A percentile compares a stretch with the other conserved stretches of the same genome.
These are phyloP conservation scores for Bufotes viridis DNA, from an alignment of 2,797 vertebrate genomes.

Conservation along the genomic window DNA sequence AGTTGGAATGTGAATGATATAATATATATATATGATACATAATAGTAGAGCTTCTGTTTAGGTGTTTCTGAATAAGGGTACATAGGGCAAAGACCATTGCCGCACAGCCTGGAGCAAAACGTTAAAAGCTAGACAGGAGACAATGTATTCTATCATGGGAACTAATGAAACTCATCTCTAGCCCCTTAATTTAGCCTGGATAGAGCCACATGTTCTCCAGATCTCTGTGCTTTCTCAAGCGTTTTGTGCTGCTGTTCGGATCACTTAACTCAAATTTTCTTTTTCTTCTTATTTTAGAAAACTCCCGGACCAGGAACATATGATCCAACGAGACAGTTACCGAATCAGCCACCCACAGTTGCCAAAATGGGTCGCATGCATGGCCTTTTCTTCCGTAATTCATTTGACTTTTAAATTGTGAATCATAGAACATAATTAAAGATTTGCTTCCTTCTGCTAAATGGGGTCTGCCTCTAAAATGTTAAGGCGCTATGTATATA, in stretches of 20 bases:
- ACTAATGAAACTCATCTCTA: slow-evolving; percentile 27
- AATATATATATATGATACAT: too few species aligned
- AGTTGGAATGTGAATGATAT: neutral
- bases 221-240: slow-evolving; percentile 7
- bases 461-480: slow-evolving; percentile 23
- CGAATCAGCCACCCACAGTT: slow-evolving; percentile 63
- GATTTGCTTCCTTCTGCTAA: slow-evolving; percentile 34
- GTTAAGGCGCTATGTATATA: neutral
- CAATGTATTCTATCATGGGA: slow-evolving; percentile 20
- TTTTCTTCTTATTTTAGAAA: slow-evolving; percentile 70
- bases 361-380: slow-evolving; percentile 68
- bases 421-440: slow-evolving; percentile 38
- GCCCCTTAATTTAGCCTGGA: slow-evolving; percentile 12
- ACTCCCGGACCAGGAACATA: slow-evolving; percentile 77
- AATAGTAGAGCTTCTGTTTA: neutral
- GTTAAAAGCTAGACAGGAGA: slow-evolving; percentile 16
- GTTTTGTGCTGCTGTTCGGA: neutral
- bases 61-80: neutral
- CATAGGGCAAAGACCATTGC: slow-evolving; percentile 1
- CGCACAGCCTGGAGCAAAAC: slow-evolving; percentile 22
- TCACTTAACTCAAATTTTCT: slow-evolving; percentile 25
- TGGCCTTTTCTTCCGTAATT: slow-evolving; percentile 74
- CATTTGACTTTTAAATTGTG: slow-evolving; percentile 70
- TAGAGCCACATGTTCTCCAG: slow-evolving; percentile 13
- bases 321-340: slow-evolving; percentile 68